phyloP scores from a whole-genome alignment of 2,113 vertebrate genomes.

The Ramphastos sulfuratus region DNA sequence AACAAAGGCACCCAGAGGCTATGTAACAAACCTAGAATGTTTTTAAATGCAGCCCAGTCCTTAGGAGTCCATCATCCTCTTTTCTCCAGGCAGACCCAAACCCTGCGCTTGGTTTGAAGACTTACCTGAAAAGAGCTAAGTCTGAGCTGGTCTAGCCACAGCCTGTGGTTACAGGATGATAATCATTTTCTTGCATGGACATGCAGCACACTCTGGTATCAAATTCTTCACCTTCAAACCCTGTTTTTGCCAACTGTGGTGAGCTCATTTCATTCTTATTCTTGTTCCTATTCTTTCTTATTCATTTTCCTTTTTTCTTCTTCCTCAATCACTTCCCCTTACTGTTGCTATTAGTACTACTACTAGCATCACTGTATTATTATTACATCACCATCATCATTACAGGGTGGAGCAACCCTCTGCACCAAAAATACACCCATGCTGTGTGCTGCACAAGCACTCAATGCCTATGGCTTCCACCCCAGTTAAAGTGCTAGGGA shows the following conservation, averaged over 20 bases:
- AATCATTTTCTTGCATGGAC: neutral
- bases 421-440: fast-evolving
- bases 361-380: no score
- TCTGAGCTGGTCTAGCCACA: neutral
- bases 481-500: neutral
- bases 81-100: neutral
- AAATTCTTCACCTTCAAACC: neutral
- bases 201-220: neutral
- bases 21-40: neutral
- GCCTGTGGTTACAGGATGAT: neutral
- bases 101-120: fast-evolving
- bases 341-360: neutral
- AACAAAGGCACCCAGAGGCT: neutral
- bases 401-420: neutral
- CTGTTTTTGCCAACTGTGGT: neutral
- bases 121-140: neutral
- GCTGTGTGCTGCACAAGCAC: neutral
- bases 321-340: neutral
- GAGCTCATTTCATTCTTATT: neutral
- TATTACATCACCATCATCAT: neutral
- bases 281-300: neutral
- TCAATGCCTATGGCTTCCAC: fast-evolving
- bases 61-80: fast-evolving
- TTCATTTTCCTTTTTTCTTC: neutral
- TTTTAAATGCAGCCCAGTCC: neutral